Evolutionary conservation across 1,140 invertebrate species (phyloP).

Genomic region (Nixonia krombeini): DNA sequence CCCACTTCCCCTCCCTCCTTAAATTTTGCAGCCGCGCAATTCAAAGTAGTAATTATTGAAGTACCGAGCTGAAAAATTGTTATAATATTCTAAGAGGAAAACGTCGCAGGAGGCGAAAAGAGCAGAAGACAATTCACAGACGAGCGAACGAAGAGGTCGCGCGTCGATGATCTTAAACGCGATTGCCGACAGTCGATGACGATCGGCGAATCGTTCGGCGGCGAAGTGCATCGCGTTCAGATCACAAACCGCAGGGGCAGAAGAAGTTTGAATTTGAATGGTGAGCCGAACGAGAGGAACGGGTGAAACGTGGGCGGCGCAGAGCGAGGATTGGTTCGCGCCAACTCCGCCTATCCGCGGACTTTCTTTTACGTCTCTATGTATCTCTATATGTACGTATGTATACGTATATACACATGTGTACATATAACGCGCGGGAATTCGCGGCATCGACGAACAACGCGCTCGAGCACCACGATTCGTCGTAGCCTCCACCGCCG

Average conservation of each 20-base stretch:
- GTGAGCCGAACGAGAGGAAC: conserved; percentile 60
- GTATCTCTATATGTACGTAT: too few relatives aligned
- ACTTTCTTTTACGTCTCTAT: conserved; percentile 53
- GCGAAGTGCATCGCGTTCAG: neutral
- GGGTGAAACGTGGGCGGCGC: conserved; percentile 63
- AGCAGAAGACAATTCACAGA: too few relatives aligned
- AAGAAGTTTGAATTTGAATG: conserved; percentile 42
- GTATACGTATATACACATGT: too few relatives aligned
- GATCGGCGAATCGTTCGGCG: neutral
- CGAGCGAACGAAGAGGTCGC: too few relatives aligned
- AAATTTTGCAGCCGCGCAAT: too few relatives aligned
- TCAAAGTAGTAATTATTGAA: neutral
- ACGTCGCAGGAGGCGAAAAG: too few relatives aligned
- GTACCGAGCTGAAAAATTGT: too few relatives aligned
- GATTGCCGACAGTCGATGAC: neutral
- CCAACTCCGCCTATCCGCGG: conserved; percentile 66
- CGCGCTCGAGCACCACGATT: neutral
- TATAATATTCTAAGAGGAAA: too few relatives aligned
- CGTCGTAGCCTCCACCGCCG: too few relatives aligned
- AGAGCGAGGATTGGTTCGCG: conserved; percentile 64
- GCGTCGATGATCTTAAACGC: too few relatives aligned
- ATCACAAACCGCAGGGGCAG: too few relatives aligned
- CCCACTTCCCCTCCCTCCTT: too few relatives aligned
- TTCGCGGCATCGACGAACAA: conserved; percentile 21
- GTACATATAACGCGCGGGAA: conserved; percentile 27